Base-by-base conservation (phyloP, 2,797 vertebrate genomes). In the Psittacula derbiana region DNA sequence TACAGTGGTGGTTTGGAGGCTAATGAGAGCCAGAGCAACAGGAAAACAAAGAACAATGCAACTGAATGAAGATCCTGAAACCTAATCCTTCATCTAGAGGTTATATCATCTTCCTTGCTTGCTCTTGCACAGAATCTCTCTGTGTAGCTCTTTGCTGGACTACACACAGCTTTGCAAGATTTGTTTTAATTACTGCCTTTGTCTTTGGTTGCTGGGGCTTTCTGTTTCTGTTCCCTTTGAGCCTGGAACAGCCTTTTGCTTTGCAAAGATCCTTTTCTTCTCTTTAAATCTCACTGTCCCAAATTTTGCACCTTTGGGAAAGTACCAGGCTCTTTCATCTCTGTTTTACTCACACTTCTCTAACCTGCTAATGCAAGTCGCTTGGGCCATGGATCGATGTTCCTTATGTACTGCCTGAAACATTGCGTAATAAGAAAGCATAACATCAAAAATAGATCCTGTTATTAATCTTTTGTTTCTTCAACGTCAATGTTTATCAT, bases 1-100 rank as follows among this genome's bases (percentile, higher is more conserved):
- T 10, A 62, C 64, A 82, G 62, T 12, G 65, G 50, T 72, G 75
- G 17, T 50, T 65, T 57, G 72, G 43, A 85, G 28, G 40, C 36
- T 73, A 73, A 85, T 1, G 43, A 90, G 64, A 64, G 31, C 80
- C 82, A 80, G 47, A 92, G 33, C 27, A 84, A 64, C 19, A 41
- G 61, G 52, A 70, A 91, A 88, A 88, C 43, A 70, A 83, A 90
- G 72, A 89, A 81, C 71, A 87, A 52, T 55, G 71, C 38, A 84
- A 49, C 38, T 31, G 49, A 60, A 38, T 28, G 47, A 91, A 80
- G 67, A 80, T 50, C 23, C 71, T 67, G 65, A 64, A 92, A 74
- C 23, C n/a, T 18, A 41, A 80, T 60, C 38, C 65, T 80, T 41
- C 62, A 17, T 15, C 43, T 24, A 41, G 43, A 79, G 65, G 40